Percentiles rank a stretch among this genome's conserved stretches.
These are phyloP conservation scores for Phenacoccus solenopsis DNA, from an alignment of 1,140 invertebrate species.

Conservation along the genomic window DNA sequence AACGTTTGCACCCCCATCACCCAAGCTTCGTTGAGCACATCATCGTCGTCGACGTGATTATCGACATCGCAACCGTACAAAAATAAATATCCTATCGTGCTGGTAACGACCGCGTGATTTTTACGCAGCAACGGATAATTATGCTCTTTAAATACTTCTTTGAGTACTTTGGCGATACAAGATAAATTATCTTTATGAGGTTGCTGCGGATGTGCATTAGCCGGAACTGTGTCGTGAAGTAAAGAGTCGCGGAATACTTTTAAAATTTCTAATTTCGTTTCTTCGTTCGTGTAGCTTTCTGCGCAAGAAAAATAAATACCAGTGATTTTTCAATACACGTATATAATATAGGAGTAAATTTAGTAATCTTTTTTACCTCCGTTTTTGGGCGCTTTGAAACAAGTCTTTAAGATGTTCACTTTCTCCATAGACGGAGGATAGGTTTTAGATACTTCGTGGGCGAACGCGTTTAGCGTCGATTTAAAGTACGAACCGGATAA, in stretches of 20 bases:
- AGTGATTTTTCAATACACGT: not conserved
- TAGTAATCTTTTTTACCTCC: not conserved
- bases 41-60: slow-evolving; percentile 7
- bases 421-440: not conserved
- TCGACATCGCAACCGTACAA: slow-evolving; percentile 4
- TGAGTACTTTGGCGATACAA: not conserved
- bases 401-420: slow-evolving; percentile 1
- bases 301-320: not conserved
- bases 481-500: not conserved
- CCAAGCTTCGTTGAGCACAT: not conserved
- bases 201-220: not conserved
- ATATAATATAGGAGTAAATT: too few relatives aligned
- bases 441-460: not conserved
- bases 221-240: not conserved
- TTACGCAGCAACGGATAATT: not conserved
- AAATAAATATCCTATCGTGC: slow-evolving; percentile 4
- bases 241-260: slow-evolving; percentile 11
- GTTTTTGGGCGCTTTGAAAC: slow-evolving; percentile 8
- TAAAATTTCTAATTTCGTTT: not conserved
- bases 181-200: not conserved
- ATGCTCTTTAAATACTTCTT: slow-evolving; percentile 6
- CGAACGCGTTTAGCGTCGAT: not conserved
- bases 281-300: slow-evolving; percentile 10
- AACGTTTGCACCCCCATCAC: not conserved
- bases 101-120: not conserved